Percentiles rank a stretch among this genome's conserved stretches.
These are phyloP conservation scores for Coendou prehensilis DNA, from an alignment of 2,797 vertebrate species.

Conservation along the genomic window DNA sequence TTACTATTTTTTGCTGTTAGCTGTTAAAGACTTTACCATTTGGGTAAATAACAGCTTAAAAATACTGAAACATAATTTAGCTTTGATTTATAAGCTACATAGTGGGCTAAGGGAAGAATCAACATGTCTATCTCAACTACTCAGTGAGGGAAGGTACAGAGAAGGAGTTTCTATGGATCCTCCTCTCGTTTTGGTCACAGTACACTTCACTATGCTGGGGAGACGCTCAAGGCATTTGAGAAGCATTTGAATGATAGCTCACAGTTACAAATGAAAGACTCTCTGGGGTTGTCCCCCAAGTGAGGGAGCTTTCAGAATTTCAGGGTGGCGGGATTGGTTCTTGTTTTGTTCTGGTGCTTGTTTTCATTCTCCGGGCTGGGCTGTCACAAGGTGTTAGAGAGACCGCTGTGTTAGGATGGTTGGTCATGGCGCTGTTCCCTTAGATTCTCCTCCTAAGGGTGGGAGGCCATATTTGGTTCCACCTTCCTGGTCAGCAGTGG, in stretches of 20 bases:
- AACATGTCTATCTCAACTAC: not conserved
- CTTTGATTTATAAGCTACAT: not conserved
- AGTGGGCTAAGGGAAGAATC: not conserved
- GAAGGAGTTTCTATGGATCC: not conserved
- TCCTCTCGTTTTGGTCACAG: not conserved
- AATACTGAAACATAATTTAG: slow-evolving; percentile 15
- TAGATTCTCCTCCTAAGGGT: not conserved
- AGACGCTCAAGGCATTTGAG: not conserved
- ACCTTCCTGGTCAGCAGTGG: not conserved
- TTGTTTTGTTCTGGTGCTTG: not conserved
- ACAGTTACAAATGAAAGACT: not conserved
- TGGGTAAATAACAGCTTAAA: not conserved
- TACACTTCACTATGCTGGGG: not conserved
- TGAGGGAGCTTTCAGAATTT: not conserved
- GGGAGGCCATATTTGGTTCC: not conserved
- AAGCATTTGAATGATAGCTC: not conserved
- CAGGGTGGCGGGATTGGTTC: no score
- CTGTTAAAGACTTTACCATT: slow-evolving; percentile 44
- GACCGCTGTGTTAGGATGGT: not conserved
- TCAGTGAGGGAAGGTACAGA: not conserved
- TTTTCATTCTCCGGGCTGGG: not conserved
- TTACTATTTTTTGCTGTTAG: slow-evolving; percentile 6
- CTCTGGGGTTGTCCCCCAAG: not conserved
- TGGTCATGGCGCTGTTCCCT: not conserved
- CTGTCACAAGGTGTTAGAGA: not conserved